Conservation (phyloP, 2,888 invertebrate species). For the Cinara cedri region DNA sequence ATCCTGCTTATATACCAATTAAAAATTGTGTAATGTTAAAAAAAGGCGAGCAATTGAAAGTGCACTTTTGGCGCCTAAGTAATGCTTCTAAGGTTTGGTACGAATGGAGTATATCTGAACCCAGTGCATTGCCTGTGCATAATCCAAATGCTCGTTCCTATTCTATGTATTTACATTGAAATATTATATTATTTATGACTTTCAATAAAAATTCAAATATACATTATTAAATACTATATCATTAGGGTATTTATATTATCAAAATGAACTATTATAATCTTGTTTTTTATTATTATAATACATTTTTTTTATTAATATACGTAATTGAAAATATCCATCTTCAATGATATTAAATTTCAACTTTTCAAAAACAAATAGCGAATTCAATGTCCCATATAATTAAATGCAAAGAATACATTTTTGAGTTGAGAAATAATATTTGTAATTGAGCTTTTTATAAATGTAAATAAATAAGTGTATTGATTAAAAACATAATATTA, state of each 20-base stretch:
- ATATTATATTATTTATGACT: constrained; percentile 45
- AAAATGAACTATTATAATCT: neutral
- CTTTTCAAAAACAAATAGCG: neutral
- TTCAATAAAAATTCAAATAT: neutral
- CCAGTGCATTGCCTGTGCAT: constrained; percentile 69
- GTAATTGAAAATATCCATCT: neutral
- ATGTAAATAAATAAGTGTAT: too few species aligned
- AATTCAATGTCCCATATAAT: too few species aligned
- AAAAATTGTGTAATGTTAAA: constrained; percentile 72
- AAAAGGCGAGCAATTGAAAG: constrained; percentile 73
- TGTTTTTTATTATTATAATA: neutral
- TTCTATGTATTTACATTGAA: constrained; percentile 69
- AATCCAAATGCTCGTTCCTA: constrained; percentile 78
- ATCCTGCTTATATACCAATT: constrained; percentile 93
- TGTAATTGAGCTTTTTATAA: neutral
- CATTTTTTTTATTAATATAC: neutral
- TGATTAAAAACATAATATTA: too few species aligned
- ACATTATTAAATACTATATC: neutral
- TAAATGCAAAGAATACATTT: too few species aligned
- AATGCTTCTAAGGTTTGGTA: constrained; percentile 90
- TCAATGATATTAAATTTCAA: neutral
- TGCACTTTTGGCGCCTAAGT: constrained; percentile 87
- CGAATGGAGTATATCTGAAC: constrained; percentile 83
- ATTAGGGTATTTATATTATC: neutral
- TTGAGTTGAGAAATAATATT: neutral